phyloP scores from a whole-genome alignment of 2,888 invertebrate species.

The Polyploca ridens region DNA sequence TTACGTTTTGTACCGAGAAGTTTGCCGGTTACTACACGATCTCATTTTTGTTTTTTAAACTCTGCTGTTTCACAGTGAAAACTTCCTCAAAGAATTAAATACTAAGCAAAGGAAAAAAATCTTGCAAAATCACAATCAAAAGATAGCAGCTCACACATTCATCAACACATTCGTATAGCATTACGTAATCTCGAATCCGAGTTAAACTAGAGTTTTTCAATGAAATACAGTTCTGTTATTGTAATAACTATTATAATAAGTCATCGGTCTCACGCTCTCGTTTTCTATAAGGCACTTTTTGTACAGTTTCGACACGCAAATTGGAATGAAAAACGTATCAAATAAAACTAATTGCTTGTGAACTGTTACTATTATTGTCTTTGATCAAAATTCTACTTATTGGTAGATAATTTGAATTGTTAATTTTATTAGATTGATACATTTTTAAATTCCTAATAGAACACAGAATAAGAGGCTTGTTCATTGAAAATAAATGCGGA shows the following conservation, averaged over 20 bases:
- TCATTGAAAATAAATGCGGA: no score
- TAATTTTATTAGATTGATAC: no score
- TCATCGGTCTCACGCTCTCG: constrained; percentile 61
- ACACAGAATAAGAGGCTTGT: no score
- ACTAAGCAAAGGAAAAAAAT: neutral
- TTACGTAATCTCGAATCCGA: constrained; percentile 16
- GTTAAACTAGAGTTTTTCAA: constrained; percentile 4
- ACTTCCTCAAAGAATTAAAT: neutral
- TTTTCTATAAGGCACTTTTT: constrained; percentile 37
- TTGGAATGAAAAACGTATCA: constrained; percentile 12
- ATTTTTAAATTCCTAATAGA: no score
- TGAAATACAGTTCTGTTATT: constrained; percentile 1
- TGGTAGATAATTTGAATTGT: no score
- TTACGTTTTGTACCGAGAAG: no score
- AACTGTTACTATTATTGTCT: neutral
- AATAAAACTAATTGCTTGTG: constrained; percentile 1
- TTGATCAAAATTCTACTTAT: neutral
- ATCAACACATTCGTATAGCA: neutral
- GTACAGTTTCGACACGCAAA: constrained; percentile 50
- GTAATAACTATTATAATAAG: constrained; percentile 31
- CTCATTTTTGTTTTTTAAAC: no score
- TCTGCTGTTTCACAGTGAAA: no score
- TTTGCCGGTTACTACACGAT: no score
- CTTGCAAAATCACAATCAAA: neutral
- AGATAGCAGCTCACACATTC: constrained; percentile 5